Evolutionary conservation across 2,888 invertebrate species (phyloP).

Genomic region (Leistus spinibarbis): DNA sequence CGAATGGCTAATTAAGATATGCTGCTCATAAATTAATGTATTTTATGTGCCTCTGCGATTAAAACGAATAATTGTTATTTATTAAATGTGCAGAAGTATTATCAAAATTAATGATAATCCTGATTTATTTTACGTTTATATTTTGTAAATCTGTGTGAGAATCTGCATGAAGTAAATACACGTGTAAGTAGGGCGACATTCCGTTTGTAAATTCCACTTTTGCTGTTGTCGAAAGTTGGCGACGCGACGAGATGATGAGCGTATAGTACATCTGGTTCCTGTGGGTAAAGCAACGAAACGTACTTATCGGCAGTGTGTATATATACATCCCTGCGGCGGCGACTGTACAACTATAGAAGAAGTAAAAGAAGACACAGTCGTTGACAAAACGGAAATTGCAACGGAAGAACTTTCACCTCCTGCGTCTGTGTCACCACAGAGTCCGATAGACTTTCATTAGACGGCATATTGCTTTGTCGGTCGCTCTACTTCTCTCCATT

Average conservation of each 20-base stretch:
- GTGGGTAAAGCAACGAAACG: not conserved
- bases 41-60: not conserved
- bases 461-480: not conserved
- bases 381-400: not conserved
- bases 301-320: not conserved
- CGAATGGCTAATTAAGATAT: not conserved
- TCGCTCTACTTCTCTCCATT: not conserved
- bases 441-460: not conserved
- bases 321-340: not conserved
- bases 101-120: conserved; percentile 17
- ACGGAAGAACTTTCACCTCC: not conserved
- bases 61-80: conserved; percentile 11
- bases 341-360: not conserved
- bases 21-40: not conserved
- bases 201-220: not conserved
- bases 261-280: not conserved
- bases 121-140: conserved; percentile 8
- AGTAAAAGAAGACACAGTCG: not conserved
- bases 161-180: no score
- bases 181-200: no score
- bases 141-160: no score
- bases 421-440: not conserved
- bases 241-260: not conserved
- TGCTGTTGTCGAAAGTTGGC: not conserved
- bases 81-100: conserved; percentile 4